These are phyloP conservation scores for Rhynchomys soricoides DNA, from an alignment of 2,113 vertebrate species.

Conservation along the genomic window DNA sequence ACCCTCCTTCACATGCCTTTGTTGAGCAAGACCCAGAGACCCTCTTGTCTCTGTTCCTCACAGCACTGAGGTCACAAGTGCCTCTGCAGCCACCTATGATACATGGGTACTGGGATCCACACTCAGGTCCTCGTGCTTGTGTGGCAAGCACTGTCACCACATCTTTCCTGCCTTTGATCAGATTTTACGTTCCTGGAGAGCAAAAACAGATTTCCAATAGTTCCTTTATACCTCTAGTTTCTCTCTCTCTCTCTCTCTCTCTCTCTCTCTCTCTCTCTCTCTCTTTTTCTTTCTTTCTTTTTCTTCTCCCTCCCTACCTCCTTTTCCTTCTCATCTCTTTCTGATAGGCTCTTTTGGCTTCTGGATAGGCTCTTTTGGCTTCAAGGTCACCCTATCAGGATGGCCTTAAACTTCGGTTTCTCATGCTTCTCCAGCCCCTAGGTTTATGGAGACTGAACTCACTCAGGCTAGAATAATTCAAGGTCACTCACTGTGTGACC, in stretches of 20 bases:
- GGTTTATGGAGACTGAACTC: background rate
- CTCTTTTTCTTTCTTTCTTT: too few species aligned
- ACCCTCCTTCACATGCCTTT: background rate
- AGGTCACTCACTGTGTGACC: background rate
- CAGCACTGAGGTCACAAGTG: background rate
- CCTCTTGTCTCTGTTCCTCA: background rate
- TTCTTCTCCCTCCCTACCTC: too few species aligned
- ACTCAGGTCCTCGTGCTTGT: background rate
- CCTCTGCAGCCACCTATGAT: background rate
- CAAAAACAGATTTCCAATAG: background rate
- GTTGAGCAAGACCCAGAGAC: too few species aligned
- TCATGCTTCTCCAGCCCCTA: background rate
- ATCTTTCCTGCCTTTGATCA: background rate
- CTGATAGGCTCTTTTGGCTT: background rate
- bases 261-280: too few species aligned
- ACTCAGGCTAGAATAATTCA: background rate
- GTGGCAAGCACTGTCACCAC: background rate
- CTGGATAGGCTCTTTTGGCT: too few species aligned
- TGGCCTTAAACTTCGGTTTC: background rate
- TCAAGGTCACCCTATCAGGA: background rate
- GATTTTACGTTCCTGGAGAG: background rate
- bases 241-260: too few species aligned
- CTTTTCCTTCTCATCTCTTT: background rate
- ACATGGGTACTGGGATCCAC: background rate
- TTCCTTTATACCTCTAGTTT: background rate